phyloP scores from a whole-genome alignment of 2,797 vertebrate genomes.

The Sebastes itinus region DNA sequence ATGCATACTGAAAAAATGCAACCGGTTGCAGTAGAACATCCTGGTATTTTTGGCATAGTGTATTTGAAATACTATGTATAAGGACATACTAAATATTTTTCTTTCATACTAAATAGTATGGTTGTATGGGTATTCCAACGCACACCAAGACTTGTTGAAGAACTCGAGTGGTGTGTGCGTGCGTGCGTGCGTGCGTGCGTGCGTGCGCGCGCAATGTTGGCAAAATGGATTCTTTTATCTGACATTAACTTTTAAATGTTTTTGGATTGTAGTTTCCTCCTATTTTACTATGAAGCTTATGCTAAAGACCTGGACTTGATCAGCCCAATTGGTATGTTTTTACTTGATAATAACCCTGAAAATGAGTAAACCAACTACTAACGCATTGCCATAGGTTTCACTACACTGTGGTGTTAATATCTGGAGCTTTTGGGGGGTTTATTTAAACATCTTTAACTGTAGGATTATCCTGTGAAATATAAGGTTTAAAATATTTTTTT shows the following conservation, averaged over 20 bases:
- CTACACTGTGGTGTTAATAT: background rate
- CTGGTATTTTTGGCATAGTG: background rate
- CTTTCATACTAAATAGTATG: background rate
- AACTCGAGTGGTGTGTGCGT: background rate
- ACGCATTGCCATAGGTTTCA: background rate
- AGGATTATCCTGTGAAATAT: background rate
- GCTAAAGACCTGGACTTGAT: background rate
- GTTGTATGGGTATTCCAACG: background rate
- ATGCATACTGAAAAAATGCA: background rate
- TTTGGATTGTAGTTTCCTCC: background rate
- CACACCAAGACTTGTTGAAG: background rate
- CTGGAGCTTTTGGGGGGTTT: background rate
- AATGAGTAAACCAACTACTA: background rate
- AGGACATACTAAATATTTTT: background rate
- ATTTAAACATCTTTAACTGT: background rate
- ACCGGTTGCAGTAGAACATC: background rate
- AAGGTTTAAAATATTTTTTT: slow-evolving; percentile 10
- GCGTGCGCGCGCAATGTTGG: too few relatives aligned
- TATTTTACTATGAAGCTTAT: background rate
- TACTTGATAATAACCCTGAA: background rate
- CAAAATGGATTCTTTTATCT: background rate
- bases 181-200: fast-evolving
- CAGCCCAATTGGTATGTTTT: background rate
- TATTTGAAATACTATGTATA: background rate
- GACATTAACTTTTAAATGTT: background rate